These are phyloP conservation scores for Melanophora roralis DNA, from an alignment of 2,888 invertebrate genomes.

Conservation along the genomic window DNA sequence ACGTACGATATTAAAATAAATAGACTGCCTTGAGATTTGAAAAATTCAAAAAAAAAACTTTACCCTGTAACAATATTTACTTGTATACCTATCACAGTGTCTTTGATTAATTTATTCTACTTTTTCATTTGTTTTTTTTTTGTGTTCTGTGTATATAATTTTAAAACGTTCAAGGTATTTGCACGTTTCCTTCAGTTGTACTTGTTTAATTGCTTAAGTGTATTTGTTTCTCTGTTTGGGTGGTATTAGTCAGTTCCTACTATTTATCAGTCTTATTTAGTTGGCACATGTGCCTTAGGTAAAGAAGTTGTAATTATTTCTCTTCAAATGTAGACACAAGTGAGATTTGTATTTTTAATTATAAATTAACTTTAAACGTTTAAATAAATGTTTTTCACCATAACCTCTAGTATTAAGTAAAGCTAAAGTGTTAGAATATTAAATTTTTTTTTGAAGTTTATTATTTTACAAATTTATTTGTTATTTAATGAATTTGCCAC, in stretches of 20 bases:
- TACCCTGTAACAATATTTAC: no score
- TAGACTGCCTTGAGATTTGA: no score
- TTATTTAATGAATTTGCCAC: no score
- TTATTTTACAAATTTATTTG: no score
- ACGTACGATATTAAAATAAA: no score
- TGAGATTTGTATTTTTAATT: constrained; percentile 57
- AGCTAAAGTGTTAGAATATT: no score
- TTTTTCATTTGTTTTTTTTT: constrained; percentile 1
- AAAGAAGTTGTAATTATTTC: constrained; percentile 54
- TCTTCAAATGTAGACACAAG: constrained; percentile 39
- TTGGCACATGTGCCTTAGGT: constrained; percentile 14
- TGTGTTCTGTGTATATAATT: constrained; percentile 5
- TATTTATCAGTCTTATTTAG: constrained; percentile 50
- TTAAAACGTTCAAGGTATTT: constrained; percentile 24
- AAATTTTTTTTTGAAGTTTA: no score
- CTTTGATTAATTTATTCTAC: not conserved
- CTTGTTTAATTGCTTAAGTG: not conserved
- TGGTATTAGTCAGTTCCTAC: not conserved
- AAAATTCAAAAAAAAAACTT: no score
- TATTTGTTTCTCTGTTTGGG: not conserved
- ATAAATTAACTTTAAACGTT: constrained; percentile 58
- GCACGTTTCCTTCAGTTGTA: not conserved
- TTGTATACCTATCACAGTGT: constrained; percentile 23
- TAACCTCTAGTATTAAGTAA: no score
- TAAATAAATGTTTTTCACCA: constrained; percentile 41